Evolutionary conservation across 2,888 invertebrate species (phyloP).

Genomic region (Torymus auratus): DNA sequence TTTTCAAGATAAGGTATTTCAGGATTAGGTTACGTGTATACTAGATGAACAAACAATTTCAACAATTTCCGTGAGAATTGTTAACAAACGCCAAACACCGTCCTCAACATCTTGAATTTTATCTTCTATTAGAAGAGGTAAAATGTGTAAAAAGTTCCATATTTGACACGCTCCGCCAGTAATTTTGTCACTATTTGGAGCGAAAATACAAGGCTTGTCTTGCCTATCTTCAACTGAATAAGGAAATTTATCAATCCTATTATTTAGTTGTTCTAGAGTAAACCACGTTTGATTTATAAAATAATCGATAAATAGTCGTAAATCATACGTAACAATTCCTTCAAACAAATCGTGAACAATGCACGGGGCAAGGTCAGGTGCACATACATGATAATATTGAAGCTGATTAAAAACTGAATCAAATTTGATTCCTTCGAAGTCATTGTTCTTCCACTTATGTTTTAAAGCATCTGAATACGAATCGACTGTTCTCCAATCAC

Average conservation of each 20-base stretch:
- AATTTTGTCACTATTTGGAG: background rate
- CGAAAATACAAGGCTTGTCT: background rate
- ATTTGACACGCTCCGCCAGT: constrained; percentile 57
- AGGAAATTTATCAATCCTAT: too few species aligned
- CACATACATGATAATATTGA: constrained; percentile 52
- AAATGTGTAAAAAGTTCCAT: constrained; percentile 47
- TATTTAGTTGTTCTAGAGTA: background rate
- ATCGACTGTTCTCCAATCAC: background rate
- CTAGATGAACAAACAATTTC: constrained; percentile 60
- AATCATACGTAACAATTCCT: constrained; percentile 25
- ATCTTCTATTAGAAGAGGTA: constrained; percentile 54
- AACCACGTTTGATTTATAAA: background rate
- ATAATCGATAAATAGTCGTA: background rate
- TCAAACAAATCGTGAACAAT: constrained; percentile 59
- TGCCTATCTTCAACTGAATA: too few species aligned
- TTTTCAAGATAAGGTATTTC: constrained; percentile 51
- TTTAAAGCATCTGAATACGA: constrained; percentile 5
- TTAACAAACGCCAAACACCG: constrained; percentile 55
- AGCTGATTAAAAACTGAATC: constrained; percentile 56
- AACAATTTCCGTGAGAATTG: constrained; percentile 58
- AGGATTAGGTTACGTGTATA: constrained; percentile 57
- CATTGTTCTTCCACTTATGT: background rate
- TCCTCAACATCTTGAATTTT: constrained; percentile 53
- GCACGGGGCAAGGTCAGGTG: constrained; percentile 56
- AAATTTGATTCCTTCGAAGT: constrained; percentile 53